Base-by-base conservation (phyloP, 2,797 vertebrate species). In the Enteromius anoplus region DNA sequence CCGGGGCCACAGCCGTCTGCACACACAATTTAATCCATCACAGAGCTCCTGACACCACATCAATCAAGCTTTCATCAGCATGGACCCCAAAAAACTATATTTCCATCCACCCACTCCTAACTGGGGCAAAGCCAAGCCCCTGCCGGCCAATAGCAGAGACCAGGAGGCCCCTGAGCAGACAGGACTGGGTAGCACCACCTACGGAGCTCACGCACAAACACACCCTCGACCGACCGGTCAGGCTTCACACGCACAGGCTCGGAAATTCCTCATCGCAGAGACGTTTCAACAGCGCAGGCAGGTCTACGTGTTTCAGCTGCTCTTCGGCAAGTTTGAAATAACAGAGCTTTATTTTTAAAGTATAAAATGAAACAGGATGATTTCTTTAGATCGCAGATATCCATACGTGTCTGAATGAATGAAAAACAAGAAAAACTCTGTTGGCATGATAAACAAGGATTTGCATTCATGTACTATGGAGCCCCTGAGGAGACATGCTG, bases 31-130 rank as follows among this genome's bases (percentile, higher is more conserved):
- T 98, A 99, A 98, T 98, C 97, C 97, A 97, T 97, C 95, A 96
- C 96, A 96, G 96, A 97, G 93, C 93, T 93, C 95, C 94, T 95
- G 96, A 95, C 95, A 95, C 93, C 94, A 96, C 96, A 97, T 98
- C 97, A 97, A 98, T 99, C 97, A 98, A 96, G 95, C 96, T 96
- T 98, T 98, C 96, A 99, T 99, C 97, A 98, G 96, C 95, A 96
- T 96, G 94, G 95, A 88, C 81, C 82, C 82, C 80, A 90, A 96
- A 96, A 96, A 97, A 96, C 94, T 96, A 98, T 97, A 97, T 97
- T 98, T 97, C 96, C 96, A 97, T 97, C 97, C 95, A 95, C 96
- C 95, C 95, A 95, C 95, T 96, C 95, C 93, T 93, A 95, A 95
- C 95, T 95, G 93, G 94, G 93, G 81, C 91, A 88, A 47, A 88